phyloP scores from a whole-genome alignment of 2,797 vertebrate genomes.

The Xyrichtys novacula region DNA sequence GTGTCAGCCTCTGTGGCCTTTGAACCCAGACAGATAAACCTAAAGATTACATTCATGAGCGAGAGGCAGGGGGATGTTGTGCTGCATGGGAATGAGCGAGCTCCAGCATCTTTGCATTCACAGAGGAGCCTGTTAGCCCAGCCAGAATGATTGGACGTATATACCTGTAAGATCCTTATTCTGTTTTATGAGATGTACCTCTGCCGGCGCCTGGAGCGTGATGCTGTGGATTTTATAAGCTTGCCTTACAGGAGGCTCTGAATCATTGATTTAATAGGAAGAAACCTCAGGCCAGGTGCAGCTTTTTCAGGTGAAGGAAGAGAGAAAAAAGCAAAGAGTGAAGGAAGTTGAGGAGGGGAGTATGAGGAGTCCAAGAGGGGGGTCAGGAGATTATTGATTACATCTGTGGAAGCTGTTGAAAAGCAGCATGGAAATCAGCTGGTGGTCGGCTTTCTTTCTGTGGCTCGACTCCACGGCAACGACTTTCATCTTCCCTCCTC shows the following conservation, averaged over 20 bases:
- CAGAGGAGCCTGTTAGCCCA: slow-evolving; percentile 4
- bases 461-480: slow-evolving; percentile 10
- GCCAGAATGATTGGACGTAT: slow-evolving; percentile 45
- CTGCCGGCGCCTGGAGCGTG: slow-evolving; percentile 8
- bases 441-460: slow-evolving; percentile 34
- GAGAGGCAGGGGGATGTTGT: slow-evolving; percentile 12
- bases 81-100: slow-evolving; percentile 46
- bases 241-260: slow-evolving; percentile 39
- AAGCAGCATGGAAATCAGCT: slow-evolving; percentile 57
- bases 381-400: slow-evolving; percentile 50
- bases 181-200: slow-evolving; percentile 54
- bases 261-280: slow-evolving; percentile 54
- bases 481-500: slow-evolving; percentile 38
- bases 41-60: slow-evolving; percentile 57
- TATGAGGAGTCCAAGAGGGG: slow-evolving; percentile 1
- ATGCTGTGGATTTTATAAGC: slow-evolving; percentile 47
- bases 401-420: slow-evolving; percentile 14
- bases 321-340: slow-evolving; percentile 24
- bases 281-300: slow-evolving; percentile 13
- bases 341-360: slow-evolving; percentile 21
- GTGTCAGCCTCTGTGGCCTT: slow-evolving; percentile 14
- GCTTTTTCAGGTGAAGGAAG: slow-evolving; percentile 31
- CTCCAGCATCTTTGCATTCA: slow-evolving; percentile 44
- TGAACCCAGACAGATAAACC: slow-evolving; percentile 54
- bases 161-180: slow-evolving; percentile 53